Base-by-base conservation (phyloP, 30 jellyfish, hydroid and myxozoan species). In the Mastigias papua region DNA sequence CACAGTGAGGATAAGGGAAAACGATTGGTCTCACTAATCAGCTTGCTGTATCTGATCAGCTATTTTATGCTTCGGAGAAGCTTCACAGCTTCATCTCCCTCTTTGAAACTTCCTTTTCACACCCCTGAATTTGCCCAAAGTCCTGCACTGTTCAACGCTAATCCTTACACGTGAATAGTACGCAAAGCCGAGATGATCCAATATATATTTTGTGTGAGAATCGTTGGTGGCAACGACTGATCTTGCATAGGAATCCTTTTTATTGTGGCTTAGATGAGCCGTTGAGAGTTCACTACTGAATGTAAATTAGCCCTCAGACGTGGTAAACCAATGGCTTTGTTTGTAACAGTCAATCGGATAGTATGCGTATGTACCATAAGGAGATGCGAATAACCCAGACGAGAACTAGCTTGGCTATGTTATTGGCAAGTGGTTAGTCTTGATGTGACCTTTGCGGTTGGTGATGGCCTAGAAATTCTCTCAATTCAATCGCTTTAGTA, bases 241-340 rank as follows among this genome's bases (percentile, higher is more conserved):
- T 72, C 90, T 37, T 15, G 67, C 23, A 29, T 35, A 49, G 50
- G 72, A 73, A 46, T 20, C 48, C 90, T 28, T 66, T 79, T 60
- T 62, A 79, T 79, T 79, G 90, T 79, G 90, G 79, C 72, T 66
- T 33, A 73, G 90, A 79, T 79, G 90, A 79, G 90, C 90, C 81
- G 27, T 77, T 79, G 81, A 62, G 73, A 63, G 81, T 79, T 50
- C 23, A 22, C 90, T 61, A 66, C 81, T 79, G 73, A 19, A 26
- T 21, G 46, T 79, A 63, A 79, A 79, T 79, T 79, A 79, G 90
- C 90, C 90, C 78, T 27, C 81, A 62, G 80, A 79, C 79, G 90
- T 63, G 90, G 90, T 79, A 64, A 62, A 72, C 81, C 90, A 65
- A 42, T 22, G 65, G 68, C 69, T 50, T 79, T 79, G 90, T 79